These are phyloP conservation scores for Drosophila bipectinata DNA, from an alignment of 1,140 invertebrate genomes.

Conservation along the genomic window DNA sequence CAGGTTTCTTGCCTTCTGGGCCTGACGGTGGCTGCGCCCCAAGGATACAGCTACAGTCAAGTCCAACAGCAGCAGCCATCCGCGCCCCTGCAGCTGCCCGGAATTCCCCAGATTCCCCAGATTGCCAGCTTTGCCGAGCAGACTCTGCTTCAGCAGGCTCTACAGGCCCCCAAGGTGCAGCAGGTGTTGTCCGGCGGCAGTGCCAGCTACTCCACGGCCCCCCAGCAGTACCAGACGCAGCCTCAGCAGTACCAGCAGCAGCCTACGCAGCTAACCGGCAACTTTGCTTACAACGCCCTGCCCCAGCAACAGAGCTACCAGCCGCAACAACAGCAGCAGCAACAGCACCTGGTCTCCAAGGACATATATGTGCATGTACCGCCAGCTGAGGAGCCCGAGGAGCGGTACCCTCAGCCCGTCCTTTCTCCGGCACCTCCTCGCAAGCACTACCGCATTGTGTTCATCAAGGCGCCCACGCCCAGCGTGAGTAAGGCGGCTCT, in stretches of 20 bases:
- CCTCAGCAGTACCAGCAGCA: slow-evolving; percentile 34
- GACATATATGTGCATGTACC: slow-evolving; percentile 83
- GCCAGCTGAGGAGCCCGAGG: slow-evolving; percentile 64
- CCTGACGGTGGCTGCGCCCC: slow-evolving; percentile 58
- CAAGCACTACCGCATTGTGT: slow-evolving; percentile 94
- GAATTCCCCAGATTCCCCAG: slow-evolving; percentile 45
- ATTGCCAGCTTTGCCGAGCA: slow-evolving; percentile 43
- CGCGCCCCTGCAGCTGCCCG: slow-evolving; percentile 39
- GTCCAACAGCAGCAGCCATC: slow-evolving; percentile 29
- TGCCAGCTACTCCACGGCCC: not conserved
- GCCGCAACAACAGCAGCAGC: slow-evolving; percentile 31
- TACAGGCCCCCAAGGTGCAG: slow-evolving; percentile 53
- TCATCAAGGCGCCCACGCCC: slow-evolving; percentile 92
- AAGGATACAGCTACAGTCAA: slow-evolving; percentile 76
- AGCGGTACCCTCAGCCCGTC: slow-evolving; percentile 43
- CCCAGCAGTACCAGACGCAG: slow-evolving; percentile 20
- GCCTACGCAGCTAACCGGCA: slow-evolving; percentile 21
- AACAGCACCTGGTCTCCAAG: slow-evolving; percentile 64
- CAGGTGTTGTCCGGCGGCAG: slow-evolving; percentile 31
- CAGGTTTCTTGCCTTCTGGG: slow-evolving; percentile 68
- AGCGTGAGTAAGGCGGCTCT: slow-evolving; percentile 87
- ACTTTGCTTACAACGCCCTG: slow-evolving; percentile 37
- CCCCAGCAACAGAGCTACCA: slow-evolving; percentile 24
- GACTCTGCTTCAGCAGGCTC: slow-evolving; percentile 55
- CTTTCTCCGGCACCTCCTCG: slow-evolving; percentile 85